These are phyloP conservation scores for Dendropsophus ebraccatus DNA, from an alignment of 2,113 vertebrate species.

Conservation along the genomic window DNA sequence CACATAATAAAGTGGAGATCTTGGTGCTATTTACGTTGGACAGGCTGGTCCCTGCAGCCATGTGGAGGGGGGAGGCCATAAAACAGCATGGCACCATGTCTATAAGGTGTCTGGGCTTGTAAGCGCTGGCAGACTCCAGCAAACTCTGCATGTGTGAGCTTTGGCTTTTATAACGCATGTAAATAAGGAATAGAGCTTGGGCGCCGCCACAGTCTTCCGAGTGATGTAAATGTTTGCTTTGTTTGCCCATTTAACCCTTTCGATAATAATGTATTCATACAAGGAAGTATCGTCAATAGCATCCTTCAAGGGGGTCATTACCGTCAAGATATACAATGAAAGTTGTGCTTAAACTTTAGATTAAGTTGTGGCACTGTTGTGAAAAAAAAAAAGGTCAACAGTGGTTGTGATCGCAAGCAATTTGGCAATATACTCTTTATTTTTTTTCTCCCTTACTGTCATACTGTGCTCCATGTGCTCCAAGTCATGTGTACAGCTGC, in stretches of 20 bases:
- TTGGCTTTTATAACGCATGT: slow-evolving; percentile 41
- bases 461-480: no score
- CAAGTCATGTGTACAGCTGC: no score
- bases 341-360: no score
- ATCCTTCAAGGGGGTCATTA: not conserved
- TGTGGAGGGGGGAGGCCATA: not conserved
- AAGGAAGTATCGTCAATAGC: no score
- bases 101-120: slow-evolving; percentile 55
- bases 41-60: slow-evolving; percentile 25
- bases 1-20: not conserved
- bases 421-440: no score
- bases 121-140: slow-evolving; percentile 58
- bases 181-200: not conserved
- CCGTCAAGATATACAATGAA: not conserved
- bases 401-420: no score
- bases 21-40: slow-evolving; percentile 56
- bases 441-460: no score
- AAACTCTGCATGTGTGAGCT: slow-evolving; percentile 39
- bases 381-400: no score
- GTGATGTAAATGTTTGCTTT: slow-evolving; percentile 3
- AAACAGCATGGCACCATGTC: slow-evolving; percentile 34
- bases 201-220: not conserved
- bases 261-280: not conserved
- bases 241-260: not conserved
- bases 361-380: no score